Evolutionary conservation across 2,113 vertebrate genomes (phyloP).

Genomic region (Bos taurus): DNA sequence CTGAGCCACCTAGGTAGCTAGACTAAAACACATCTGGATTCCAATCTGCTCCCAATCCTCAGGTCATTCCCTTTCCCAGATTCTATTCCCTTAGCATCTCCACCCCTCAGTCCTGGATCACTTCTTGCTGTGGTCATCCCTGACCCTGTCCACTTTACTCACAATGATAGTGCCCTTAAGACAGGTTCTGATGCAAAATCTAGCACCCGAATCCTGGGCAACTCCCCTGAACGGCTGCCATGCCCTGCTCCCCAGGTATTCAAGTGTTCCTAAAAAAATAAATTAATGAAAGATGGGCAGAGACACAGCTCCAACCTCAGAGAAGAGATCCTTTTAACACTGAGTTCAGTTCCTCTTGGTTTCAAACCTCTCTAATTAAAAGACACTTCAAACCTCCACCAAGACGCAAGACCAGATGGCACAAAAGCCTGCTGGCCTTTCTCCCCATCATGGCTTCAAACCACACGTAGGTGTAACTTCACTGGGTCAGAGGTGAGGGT

Average conservation of each 20-base stretch:
- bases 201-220: neutral
- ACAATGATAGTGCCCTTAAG: neutral
- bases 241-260: neutral
- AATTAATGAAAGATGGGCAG: neutral
- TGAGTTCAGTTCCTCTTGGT: neutral
- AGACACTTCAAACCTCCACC: neutral
- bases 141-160: neutral
- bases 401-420: neutral
- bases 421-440: neutral
- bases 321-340: neutral
- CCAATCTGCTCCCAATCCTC: neutral
- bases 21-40: neutral
- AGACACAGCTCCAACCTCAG: neutral
- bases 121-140: neutral
- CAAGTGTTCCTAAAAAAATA: neutral
- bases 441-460: neutral
- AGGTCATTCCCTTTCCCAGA: neutral
- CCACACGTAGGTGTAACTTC: too few species aligned
- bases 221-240: neutral
- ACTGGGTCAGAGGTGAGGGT: neutral
- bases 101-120: neutral
- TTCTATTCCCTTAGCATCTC: neutral
- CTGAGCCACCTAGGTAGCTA: neutral
- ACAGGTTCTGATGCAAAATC: neutral
- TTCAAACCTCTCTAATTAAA: neutral